These are phyloP conservation scores for Ellobium chinense DNA, from an alignment of 2,888 invertebrate species.

Conservation along the genomic window DNA sequence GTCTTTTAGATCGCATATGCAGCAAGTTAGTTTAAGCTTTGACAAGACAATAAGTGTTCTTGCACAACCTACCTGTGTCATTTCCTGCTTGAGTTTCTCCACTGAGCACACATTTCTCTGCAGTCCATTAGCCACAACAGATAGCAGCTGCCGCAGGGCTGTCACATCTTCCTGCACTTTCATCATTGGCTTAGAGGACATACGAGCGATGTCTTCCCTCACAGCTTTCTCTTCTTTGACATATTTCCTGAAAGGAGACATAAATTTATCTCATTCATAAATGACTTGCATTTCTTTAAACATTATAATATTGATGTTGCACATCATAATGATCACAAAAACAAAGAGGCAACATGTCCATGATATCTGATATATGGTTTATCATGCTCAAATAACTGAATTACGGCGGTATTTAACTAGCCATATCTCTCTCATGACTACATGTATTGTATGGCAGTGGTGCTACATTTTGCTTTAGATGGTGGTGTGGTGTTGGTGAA, in stretches of 20 bases:
- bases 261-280: neutral
- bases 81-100: conserved; percentile 86
- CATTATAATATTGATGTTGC: neutral
- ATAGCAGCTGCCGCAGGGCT: conserved; percentile 82
- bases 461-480: too few species aligned
- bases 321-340: neutral
- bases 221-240: conserved; percentile 91
- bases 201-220: conserved; percentile 89
- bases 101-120: conserved; percentile 83
- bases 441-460: too few species aligned
- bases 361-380: neutral
- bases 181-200: conserved; percentile 83
- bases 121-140: conserved; percentile 84
- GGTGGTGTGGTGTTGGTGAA: too few species aligned
- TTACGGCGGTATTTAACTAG: too few species aligned
- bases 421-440: too few species aligned
- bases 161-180: conserved; percentile 85
- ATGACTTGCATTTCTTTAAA: neutral
- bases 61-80: conserved; percentile 82
- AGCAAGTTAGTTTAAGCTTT: too few species aligned
- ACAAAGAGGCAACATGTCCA: neutral
- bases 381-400: too few species aligned
- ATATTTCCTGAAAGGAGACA: conserved; percentile 81
- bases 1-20: too few species aligned
- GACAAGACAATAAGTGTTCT: too few species aligned